Percentiles rank a stretch among this genome's conserved stretches.
Conservation (phyloP, 2,888 invertebrate genomes). For the Yponomeuta sedellus region DNA sequence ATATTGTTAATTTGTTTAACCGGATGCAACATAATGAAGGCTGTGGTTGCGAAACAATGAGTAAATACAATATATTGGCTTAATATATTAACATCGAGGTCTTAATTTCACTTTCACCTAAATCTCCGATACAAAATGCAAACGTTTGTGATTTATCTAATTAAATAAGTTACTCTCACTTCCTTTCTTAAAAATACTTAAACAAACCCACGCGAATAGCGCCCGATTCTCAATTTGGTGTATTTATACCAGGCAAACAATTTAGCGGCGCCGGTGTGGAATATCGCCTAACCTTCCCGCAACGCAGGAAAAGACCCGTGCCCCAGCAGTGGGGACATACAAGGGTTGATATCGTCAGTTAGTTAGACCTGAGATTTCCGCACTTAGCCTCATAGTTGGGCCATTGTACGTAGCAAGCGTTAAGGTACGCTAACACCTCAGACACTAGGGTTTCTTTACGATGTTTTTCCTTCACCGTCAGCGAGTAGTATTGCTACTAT, state of each 20-base stretch:
- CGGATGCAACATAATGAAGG: background rate
- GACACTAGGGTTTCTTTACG: too few species aligned
- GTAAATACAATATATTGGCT: background rate
- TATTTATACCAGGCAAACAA: background rate
- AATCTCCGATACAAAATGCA: background rate
- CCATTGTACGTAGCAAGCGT: too few species aligned
- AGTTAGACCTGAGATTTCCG: too few species aligned
- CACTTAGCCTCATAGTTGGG: too few species aligned
- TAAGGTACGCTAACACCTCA: too few species aligned
- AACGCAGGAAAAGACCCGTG: too few species aligned
- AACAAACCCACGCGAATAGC: background rate
- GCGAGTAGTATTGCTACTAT: too few species aligned
- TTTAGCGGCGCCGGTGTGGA: too few species aligned
- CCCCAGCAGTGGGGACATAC: too few species aligned
- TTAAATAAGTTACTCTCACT: background rate
- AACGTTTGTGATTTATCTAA: background rate
- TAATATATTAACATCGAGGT: background rate
- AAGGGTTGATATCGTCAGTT: too few species aligned
- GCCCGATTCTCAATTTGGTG: background rate
- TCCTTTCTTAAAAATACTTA: background rate
- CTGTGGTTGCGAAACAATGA: background rate
- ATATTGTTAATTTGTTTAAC: too few species aligned
- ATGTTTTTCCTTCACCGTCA: too few species aligned
- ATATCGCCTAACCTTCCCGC: background rate
- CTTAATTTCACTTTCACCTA: constrained; percentile 3